phyloP scores from a whole-genome alignment of 2,113 vertebrate genomes.

The Cryptomyrus ogoouensis region DNA sequence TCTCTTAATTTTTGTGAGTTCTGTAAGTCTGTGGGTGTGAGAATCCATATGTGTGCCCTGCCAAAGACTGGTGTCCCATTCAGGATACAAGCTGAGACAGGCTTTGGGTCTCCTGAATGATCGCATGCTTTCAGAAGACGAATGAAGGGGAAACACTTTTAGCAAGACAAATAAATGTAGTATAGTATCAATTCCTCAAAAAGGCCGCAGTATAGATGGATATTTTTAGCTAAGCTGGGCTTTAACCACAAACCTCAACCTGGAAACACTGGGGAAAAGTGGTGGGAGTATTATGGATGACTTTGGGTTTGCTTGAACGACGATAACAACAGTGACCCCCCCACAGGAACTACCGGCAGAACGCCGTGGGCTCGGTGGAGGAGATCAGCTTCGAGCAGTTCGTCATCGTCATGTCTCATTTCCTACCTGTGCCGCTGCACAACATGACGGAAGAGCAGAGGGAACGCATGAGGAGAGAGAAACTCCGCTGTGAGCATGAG shows the following conservation, averaged over 20 bases:
- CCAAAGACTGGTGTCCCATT: background rate
- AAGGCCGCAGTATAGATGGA: background rate
- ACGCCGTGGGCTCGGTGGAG: conserved; percentile 56
- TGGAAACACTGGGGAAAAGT: background rate
- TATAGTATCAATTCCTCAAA: background rate
- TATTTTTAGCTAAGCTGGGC: background rate
- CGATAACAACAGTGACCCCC: background rate
- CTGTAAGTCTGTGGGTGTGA: background rate
- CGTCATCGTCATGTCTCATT: conserved; percentile 87
- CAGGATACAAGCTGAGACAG: background rate
- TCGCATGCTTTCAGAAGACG: background rate
- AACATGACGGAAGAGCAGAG: conserved; percentile 66
- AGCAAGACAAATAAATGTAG: background rate
- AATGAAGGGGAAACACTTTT: background rate
- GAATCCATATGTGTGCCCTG: background rate
- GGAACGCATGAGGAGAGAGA: conserved; percentile 70
- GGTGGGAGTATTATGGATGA: background rate
- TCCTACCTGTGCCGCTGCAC: conserved; percentile 71
- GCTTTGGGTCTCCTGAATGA: background rate
- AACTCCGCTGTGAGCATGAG: conserved; percentile 75
- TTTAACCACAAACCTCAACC: background rate
- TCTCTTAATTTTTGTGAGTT: background rate
- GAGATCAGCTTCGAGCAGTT: conserved; percentile 92
- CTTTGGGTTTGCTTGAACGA: background rate
- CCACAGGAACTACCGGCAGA: conserved; percentile 72